Evolutionary conservation across 2,888 invertebrate species (phyloP).

Genomic region (Chalcosyrphus nemorum): DNA sequence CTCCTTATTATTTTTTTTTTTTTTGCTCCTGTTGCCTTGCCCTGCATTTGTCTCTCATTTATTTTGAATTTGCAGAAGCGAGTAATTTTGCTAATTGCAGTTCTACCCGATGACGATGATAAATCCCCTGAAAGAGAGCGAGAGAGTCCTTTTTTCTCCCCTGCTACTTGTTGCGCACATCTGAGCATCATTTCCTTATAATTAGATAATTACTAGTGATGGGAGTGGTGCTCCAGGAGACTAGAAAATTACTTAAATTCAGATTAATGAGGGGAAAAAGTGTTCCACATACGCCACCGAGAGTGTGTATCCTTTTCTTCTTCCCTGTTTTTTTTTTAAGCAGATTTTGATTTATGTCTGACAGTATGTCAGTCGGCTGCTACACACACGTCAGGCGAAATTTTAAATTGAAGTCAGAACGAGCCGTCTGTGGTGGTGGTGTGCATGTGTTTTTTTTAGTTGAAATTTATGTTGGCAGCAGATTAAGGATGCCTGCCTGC

Average conservation of each 20-base stretch:
- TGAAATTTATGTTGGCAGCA: neutral
- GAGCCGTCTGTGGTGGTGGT: neutral
- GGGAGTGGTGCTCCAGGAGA: neutral
- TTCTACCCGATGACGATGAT: conserved; percentile 15
- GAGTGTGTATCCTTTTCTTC: neutral
- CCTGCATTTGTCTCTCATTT: conserved; percentile 68
- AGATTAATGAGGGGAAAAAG: neutral
- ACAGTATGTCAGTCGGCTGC: neutral
- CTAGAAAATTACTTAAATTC: conserved; percentile 18
- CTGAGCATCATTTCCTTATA: conserved; percentile 46
- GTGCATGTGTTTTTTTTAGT: neutral
- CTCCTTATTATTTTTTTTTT: conserved; percentile 46
- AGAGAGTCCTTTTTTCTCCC: neutral
- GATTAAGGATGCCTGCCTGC: neutral
- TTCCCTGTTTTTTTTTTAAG: neutral
- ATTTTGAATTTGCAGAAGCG: conserved; percentile 62
- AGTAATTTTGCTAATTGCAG: conserved; percentile 69
- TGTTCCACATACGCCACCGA: conserved; percentile 51
- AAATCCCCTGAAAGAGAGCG: neutral
- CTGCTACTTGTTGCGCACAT: conserved; percentile 61
- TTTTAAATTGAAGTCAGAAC: neutral
- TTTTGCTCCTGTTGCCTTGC: no score
- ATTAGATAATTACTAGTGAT: conserved; percentile 54
- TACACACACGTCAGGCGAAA: neutral
- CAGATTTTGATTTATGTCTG: conserved; percentile 15